Conservation (phyloP, 53 echinoderm and acorn worm genomes). For the Astropecten irregularis region DNA sequence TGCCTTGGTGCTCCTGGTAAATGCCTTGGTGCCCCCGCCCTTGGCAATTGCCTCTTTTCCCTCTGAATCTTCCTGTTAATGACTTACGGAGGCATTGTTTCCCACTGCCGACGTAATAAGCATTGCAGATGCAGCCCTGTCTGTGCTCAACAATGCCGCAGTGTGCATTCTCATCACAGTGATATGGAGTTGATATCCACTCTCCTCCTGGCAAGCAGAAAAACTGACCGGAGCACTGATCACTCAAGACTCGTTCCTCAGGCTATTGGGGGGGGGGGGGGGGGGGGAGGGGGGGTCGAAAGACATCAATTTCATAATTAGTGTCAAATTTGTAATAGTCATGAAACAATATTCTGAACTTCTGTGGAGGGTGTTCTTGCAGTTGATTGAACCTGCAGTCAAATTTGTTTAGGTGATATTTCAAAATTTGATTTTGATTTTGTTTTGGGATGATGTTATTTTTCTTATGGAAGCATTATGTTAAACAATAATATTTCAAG, state of each 20-base stretch:
- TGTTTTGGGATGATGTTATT: too few relatives aligned
- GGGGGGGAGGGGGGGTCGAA: too few relatives aligned
- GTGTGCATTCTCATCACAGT: conserved; percentile 28
- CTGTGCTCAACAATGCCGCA: conserved; percentile 22
- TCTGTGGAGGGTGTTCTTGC: too few relatives aligned
- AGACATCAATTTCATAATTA: background rate
- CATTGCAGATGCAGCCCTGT: conserved; percentile 21
- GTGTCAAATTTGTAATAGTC: background rate
- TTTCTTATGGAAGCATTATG: too few relatives aligned
- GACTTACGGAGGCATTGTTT: conserved; percentile 32
- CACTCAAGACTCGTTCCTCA: conserved; percentile 13
- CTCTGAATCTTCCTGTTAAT: background rate
- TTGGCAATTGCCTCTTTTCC: background rate
- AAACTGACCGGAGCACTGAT: conserved; percentile 13
- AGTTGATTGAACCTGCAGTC: too few relatives aligned
- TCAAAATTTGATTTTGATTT: too few relatives aligned
- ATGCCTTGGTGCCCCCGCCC: too few relatives aligned
- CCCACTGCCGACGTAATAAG: conserved; percentile 11
- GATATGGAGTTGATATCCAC: background rate
- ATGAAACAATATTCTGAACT: too few relatives aligned
- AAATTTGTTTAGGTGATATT: too few relatives aligned
- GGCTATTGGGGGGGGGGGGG: too few relatives aligned
- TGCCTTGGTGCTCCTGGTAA: too few relatives aligned
- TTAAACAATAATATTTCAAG: too few relatives aligned
- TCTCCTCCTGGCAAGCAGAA: conserved; percentile 26